Conservation (phyloP, 2,888 invertebrate species). For the Patella depressa region DNA sequence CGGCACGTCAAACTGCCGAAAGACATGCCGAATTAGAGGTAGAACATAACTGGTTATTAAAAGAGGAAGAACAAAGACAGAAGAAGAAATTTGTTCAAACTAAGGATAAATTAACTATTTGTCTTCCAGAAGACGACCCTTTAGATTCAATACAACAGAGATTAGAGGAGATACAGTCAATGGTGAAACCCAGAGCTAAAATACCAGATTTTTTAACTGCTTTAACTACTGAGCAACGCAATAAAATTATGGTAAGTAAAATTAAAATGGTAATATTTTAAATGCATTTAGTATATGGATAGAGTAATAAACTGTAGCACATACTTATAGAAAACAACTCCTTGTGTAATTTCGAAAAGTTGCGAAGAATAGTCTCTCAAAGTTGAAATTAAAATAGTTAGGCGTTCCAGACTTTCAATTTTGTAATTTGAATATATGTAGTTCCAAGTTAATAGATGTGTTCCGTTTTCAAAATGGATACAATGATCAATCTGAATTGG, state of each 20-base stretch:
- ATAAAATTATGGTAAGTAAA: conserved; percentile 51
- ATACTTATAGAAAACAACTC: no score
- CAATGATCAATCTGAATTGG: no score
- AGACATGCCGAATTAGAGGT: conserved; percentile 56
- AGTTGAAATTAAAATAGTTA: no score
- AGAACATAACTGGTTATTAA: conserved; percentile 61
- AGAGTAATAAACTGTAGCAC: no score
- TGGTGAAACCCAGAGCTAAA: conserved; percentile 58
- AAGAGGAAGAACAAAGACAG: conserved; percentile 48
- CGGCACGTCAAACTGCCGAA: conserved; percentile 45
- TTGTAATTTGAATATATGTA: no score
- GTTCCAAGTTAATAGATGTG: no score
- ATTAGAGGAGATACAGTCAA: conserved; percentile 55
- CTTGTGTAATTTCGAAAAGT: no score
- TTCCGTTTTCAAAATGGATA: no score
- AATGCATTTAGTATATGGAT: no score
- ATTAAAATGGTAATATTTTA: background rate
- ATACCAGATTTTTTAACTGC: conserved; percentile 49
- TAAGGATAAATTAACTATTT: conserved; percentile 52
- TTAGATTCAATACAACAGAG: conserved; percentile 51
- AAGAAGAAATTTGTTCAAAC: conserved; percentile 43
- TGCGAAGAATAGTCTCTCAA: no score
- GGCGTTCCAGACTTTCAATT: no score
- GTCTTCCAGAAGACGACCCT: conserved; percentile 59
- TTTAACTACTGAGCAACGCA: conserved; percentile 49